Conservation (phyloP, 2,888 invertebrate genomes). For the Hydropsyche betteni region DNA sequence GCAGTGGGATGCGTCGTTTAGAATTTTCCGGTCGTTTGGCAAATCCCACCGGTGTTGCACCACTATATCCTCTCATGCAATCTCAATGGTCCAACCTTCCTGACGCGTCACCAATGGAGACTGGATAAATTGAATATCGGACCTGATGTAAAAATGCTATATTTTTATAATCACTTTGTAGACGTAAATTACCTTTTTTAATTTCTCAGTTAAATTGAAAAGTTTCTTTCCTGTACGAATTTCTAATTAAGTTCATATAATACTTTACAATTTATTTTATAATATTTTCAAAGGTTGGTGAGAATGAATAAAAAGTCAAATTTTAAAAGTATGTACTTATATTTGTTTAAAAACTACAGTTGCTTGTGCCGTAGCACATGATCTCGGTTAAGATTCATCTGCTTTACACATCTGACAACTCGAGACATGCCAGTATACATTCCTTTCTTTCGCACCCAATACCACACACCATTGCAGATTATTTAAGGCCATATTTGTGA, state of each 20-base stretch:
- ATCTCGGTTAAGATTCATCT: slow-evolving; percentile 35
- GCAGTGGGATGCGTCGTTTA: slow-evolving; percentile 57
- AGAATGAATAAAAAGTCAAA: slow-evolving; percentile 37
- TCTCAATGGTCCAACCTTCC: slow-evolving; percentile 52
- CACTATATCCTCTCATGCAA: slow-evolving; percentile 78
- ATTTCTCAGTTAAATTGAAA: no score
- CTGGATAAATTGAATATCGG: slow-evolving; percentile 36
- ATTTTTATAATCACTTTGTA: neutral
- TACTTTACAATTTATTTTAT: no score
- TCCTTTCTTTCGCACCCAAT: slow-evolving; percentile 29
- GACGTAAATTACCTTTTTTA: neutral
- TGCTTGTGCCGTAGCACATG: slow-evolving; percentile 50
- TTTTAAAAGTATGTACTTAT: slow-evolving; percentile 50
- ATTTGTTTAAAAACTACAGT: slow-evolving; percentile 51
- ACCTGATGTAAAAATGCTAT: neutral
- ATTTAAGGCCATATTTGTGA: slow-evolving; percentile 53
- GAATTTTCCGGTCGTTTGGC: slow-evolving; percentile 76
- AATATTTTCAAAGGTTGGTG: neutral
- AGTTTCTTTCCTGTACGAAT: no score
- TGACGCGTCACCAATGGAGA: slow-evolving; percentile 46
- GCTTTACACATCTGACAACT: slow-evolving; percentile 30
- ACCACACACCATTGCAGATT: slow-evolving; percentile 42
- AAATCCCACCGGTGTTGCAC: slow-evolving; percentile 70
- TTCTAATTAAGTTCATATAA: no score
- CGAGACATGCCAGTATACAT: slow-evolving; percentile 29